A percentile compares a stretch with the other conserved stretches of the same genome.
Conservation (phyloP, 2,888 invertebrate genomes). For the Rotaria magnacalcarata region DNA sequence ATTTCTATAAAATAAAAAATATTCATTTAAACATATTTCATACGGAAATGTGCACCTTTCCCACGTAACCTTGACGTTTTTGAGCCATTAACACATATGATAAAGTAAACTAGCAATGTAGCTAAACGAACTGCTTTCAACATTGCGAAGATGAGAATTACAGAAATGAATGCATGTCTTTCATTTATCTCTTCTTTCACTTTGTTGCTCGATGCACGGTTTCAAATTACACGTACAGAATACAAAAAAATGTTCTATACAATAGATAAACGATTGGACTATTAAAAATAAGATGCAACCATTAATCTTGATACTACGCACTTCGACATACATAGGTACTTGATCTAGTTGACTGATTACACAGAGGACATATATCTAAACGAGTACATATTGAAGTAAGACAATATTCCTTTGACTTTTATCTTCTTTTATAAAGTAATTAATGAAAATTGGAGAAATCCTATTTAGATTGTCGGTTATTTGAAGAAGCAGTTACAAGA, state of each 20-base stretch:
- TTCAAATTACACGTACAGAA: background rate
- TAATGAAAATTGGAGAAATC: no score
- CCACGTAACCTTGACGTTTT: background rate
- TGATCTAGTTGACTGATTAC: no score
- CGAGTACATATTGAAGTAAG: no score
- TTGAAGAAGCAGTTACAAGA: no score
- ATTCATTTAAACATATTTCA: background rate
- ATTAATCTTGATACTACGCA: no score
- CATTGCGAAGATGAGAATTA: background rate
- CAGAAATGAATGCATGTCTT: background rate
- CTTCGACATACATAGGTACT: no score
- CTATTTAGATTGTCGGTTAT: no score
- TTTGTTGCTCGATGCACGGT: background rate
- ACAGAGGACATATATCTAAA: no score
- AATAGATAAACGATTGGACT: background rate
- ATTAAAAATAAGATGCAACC: background rate
- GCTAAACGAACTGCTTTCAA: background rate
- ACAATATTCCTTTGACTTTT: no score
- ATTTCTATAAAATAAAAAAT: background rate
- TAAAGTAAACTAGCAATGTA: background rate
- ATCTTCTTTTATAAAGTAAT: no score
- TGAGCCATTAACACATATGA: background rate
- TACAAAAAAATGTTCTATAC: background rate
- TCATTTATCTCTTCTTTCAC: background rate
- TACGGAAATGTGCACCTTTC: background rate